Evolutionary conservation across 2,797 vertebrate genomes (phyloP).

Genomic region (Notolepis coatsorum): DNA sequence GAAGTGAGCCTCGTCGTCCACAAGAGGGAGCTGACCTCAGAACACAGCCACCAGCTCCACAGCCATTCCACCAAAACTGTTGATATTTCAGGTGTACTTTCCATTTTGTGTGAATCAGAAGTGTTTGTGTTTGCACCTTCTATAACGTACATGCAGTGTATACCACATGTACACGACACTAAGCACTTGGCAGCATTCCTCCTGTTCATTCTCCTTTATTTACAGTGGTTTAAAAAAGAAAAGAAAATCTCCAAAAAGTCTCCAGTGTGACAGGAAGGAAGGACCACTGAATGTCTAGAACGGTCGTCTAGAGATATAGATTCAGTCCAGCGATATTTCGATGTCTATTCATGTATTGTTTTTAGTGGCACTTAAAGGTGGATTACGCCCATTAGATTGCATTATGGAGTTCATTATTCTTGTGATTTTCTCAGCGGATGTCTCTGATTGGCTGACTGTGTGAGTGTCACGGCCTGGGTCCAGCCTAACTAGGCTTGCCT

Average conservation of each 20-base stretch:
- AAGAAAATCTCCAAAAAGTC: too few species aligned
- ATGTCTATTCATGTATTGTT: conserved; percentile 28
- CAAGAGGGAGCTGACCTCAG: conserved; percentile 12
- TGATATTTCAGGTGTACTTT: conserved; percentile 30
- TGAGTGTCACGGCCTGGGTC: too few species aligned
- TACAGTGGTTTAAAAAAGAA: conserved; percentile 33
- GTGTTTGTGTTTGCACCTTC: too few species aligned
- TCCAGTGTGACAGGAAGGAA: conserved; percentile 21
- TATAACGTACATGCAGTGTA: conserved; percentile 38
- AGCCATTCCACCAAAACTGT: conserved; percentile 37
- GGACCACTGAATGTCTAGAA: conserved; percentile 13
- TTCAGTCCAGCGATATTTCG: conserved; percentile 24
- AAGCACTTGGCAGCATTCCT: conserved; percentile 26
- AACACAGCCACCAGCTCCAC: neutral
- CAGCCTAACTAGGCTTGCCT: conserved; percentile 4
- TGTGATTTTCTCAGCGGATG: neutral
- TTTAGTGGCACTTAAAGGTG: conserved; percentile 39
- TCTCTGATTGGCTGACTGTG: too few species aligned
- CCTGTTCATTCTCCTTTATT: conserved; percentile 20
- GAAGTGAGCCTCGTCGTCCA: conserved; percentile 60
- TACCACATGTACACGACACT: too few species aligned
- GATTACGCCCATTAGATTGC: conserved; percentile 36
- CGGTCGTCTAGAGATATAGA: neutral
- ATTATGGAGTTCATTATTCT: conserved; percentile 22
- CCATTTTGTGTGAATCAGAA: too few species aligned